A percentile compares a stretch with the other conserved stretches of the same genome.
These are phyloP conservation scores for Lochmaea crataegi DNA, from an alignment of 2,888 invertebrate genomes.

Conservation along the genomic window DNA sequence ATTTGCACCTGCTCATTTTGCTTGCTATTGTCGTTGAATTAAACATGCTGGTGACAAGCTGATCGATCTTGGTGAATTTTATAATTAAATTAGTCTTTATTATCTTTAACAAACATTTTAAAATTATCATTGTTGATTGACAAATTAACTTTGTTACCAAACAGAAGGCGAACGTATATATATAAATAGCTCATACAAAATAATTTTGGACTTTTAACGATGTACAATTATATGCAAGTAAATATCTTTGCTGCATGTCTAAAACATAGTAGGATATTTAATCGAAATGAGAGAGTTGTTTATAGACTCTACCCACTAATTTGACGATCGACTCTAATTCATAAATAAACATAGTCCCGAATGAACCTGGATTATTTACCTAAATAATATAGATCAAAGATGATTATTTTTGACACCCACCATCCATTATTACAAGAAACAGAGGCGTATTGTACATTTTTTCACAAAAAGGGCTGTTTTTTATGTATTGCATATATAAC, in stretches of 20 bases:
- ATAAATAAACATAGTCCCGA: constrained; percentile 37
- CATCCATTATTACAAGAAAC: constrained; percentile 38
- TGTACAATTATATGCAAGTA: background rate
- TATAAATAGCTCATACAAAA: no score
- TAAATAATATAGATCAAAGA: constrained; percentile 44
- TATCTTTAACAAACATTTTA: constrained; percentile 4
- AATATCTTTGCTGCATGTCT: background rate
- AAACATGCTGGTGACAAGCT: constrained; percentile 8
- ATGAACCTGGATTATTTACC: constrained; percentile 32
- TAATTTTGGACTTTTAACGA: no score
- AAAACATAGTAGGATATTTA: background rate
- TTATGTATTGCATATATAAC: no score
- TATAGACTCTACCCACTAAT: background rate
- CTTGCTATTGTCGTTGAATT: background rate
- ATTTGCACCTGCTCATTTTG: background rate
- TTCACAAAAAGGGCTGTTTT: no score
- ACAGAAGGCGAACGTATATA: background rate
- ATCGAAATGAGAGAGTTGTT: background rate
- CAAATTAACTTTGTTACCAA: background rate
- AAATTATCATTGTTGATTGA: background rate
- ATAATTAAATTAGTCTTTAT: constrained; percentile 21
- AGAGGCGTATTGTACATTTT: constrained; percentile 6
- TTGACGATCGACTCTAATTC: constrained; percentile 3
- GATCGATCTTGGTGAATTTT: constrained; percentile 20
- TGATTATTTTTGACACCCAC: constrained; percentile 42